phyloP scores from a whole-genome alignment of 2,113 vertebrate species.

The Engraulis encrasicolus region DNA sequence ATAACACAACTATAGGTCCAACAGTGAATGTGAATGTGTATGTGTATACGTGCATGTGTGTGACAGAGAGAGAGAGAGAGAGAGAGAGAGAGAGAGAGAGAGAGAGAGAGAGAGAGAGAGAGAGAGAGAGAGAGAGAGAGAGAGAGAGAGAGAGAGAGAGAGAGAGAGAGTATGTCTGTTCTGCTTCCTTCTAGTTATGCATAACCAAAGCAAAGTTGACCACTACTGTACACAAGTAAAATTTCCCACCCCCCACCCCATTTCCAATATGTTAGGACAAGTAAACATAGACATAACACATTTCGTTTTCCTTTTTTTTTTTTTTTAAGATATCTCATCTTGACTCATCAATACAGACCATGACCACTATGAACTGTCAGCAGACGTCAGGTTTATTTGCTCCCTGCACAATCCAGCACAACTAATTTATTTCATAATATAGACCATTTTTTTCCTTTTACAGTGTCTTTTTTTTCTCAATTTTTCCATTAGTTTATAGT shows the following conservation, averaged over 20 bases:
- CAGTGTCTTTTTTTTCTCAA: not conserved
- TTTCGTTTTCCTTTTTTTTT: no score
- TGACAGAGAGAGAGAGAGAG: no score
- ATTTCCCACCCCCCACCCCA: not conserved
- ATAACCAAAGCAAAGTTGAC: constrained; percentile 29
- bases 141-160: not conserved
- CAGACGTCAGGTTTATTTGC: not conserved
- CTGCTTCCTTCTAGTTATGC: constrained; percentile 27
- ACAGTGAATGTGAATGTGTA: not conserved
- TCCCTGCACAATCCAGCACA: not conserved
- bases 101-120: not conserved
- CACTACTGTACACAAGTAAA: not conserved
- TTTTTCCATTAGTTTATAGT: not conserved
- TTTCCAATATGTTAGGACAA: not conserved
- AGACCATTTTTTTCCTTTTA: not conserved
- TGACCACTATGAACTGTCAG: not conserved
- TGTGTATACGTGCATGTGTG: no score
- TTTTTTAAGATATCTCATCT: not conserved
- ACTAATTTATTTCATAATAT: not conserved
- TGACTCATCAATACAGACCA: not conserved
- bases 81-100: no score
- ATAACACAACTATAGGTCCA: not conserved
- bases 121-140: no score
- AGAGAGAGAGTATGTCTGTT: not conserved
- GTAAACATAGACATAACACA: not conserved